Conservation (phyloP, 1,140 invertebrate species). For the Cydia pomonella region DNA sequence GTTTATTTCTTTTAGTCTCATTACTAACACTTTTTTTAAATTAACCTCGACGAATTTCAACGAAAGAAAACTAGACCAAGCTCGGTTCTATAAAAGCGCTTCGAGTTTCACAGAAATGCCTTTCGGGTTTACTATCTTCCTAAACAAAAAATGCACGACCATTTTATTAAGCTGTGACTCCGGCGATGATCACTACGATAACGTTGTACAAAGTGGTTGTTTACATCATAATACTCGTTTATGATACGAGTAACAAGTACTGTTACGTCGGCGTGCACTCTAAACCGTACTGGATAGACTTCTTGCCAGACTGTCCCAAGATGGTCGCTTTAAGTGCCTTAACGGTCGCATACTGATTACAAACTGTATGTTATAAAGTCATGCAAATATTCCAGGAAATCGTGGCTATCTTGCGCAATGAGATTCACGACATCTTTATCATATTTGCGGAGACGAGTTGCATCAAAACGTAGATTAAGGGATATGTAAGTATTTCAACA, state of each 20-base stretch:
- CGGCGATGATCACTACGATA: slow-evolving; percentile 18
- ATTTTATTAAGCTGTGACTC: slow-evolving; percentile 22
- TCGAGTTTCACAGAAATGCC: slow-evolving; percentile 15
- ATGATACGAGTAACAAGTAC: slow-evolving; percentile 23
- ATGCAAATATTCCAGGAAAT: slow-evolving; percentile 29
- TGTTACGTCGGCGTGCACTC: slow-evolving; percentile 17
- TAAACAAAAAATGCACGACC: slow-evolving; percentile 5
- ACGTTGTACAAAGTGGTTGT: slow-evolving; percentile 6
- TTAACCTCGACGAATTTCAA: not conserved
- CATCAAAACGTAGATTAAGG: not conserved
- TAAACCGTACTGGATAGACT: slow-evolving; percentile 17
- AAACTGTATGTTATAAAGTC: slow-evolving; percentile 25
- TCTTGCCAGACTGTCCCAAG: not conserved
- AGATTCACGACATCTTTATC: slow-evolving; percentile 7
- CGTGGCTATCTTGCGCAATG: slow-evolving; percentile 18
- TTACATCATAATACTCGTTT: slow-evolving; percentile 25
- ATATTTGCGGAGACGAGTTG: slow-evolving; percentile 11
- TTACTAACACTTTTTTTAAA: slow-evolving; percentile 1
- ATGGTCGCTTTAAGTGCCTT: slow-evolving; percentile 31
- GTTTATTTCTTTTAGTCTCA: not conserved
- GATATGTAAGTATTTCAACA: not conserved
- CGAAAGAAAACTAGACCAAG: slow-evolving; percentile 27
- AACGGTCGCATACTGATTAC: slow-evolving; percentile 35
- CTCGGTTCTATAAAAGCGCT: slow-evolving; percentile 13
- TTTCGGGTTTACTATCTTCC: slow-evolving; percentile 12